Evolutionary conservation across 2,113 vertebrate species (phyloP).

Genomic region (Laticauda colubrina): DNA sequence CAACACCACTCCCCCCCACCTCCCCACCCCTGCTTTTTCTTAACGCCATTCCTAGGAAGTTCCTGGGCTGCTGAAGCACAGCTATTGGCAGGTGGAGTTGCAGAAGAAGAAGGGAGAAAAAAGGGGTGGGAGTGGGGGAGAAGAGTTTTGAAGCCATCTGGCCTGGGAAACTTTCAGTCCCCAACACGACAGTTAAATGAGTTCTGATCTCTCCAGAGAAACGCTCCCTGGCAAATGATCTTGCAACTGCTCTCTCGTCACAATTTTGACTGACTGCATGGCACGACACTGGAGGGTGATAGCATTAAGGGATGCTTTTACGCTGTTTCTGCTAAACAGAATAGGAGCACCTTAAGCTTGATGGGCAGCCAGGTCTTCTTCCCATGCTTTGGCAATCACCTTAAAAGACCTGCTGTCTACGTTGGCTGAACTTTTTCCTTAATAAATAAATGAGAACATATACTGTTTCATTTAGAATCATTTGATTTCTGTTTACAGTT

Average conservation of each 20-base stretch:
- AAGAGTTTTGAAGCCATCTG: background rate
- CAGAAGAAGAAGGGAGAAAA: slow-evolving; percentile 21
- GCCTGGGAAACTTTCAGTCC: slow-evolving; percentile 4
- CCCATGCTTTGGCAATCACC: background rate
- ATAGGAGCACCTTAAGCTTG: background rate
- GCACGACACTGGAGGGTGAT: background rate
- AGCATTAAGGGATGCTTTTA: background rate
- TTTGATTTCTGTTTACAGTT: background rate
- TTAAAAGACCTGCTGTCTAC: slow-evolving; percentile 9
- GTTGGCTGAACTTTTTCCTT: slow-evolving; percentile 4
- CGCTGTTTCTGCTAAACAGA: background rate
- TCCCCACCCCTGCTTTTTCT: background rate
- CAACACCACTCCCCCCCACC: background rate
- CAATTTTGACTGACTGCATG: background rate
- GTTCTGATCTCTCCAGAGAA: background rate
- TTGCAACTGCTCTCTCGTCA: background rate
- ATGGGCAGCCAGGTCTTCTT: background rate
- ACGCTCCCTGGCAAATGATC: background rate
- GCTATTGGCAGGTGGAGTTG: slow-evolving; percentile 7
- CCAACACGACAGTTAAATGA: background rate
- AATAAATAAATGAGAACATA: background rate
- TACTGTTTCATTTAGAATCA: background rate
- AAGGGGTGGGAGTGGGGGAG: accelerated
- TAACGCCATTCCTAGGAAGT: slow-evolving; percentile 29
- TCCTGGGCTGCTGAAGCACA: slow-evolving; percentile 18